Conservation (phyloP, 2,797 vertebrate species). For the Xenopus petersii region DNA sequence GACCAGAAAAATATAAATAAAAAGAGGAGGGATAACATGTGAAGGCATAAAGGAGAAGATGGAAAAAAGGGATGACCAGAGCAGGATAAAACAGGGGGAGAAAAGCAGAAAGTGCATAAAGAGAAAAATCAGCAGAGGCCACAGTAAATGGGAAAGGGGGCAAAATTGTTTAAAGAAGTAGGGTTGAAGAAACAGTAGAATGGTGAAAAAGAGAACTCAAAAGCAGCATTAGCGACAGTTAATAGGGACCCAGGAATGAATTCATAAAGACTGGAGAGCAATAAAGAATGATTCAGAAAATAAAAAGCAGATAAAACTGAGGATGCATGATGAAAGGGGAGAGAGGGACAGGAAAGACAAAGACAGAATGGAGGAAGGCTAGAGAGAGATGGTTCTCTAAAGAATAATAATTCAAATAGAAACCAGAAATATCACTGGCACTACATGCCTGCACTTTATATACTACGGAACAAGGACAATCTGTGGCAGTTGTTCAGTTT, state of each 20-base stretch:
- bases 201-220: background rate
- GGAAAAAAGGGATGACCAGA: background rate
- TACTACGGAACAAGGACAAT: too few relatives aligned
- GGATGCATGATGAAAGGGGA: constrained; percentile 2
- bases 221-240: background rate
- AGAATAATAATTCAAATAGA: background rate
- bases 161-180: background rate
- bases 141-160: background rate
- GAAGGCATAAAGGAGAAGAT: background rate
- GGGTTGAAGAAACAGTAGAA: background rate
- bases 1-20: too few relatives aligned
- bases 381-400: constrained; percentile 8
- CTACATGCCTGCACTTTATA: too few relatives aligned
- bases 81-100: background rate
- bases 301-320: background rate
- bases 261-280: background rate
- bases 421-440: background rate
- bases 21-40: background rate
- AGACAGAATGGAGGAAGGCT: constrained; percentile 25
- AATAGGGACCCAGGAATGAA: background rate
- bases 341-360: constrained; percentile 23
- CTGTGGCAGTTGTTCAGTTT: too few relatives aligned
- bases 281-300: constrained; percentile 1
- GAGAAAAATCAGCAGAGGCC: background rate
- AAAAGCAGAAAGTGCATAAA: background rate